Conservation (phyloP, 2,113 vertebrate genomes). For the Capreolus pygargus region DNA sequence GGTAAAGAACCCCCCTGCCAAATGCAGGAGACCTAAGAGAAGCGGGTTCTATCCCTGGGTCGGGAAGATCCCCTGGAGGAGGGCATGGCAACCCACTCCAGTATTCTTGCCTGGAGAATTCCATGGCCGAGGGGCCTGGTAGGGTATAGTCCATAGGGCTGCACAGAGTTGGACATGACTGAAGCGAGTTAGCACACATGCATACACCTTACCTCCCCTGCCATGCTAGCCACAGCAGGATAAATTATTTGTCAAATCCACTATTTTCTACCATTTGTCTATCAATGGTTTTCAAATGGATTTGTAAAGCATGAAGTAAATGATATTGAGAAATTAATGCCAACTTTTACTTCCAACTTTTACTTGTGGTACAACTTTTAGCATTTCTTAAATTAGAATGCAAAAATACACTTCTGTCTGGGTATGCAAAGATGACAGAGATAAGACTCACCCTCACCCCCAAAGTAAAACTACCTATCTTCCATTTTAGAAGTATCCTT, state of each 20-base stretch:
- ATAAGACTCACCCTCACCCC: neutral
- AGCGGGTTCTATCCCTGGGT: neutral
- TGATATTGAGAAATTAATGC: neutral
- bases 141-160: too few species aligned
- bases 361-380: neutral
- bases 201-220: too few species aligned
- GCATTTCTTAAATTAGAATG: slow-evolving; percentile 7
- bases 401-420: neutral
- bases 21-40: neutral
- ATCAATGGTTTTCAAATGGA: neutral
- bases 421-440: neutral
- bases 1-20: neutral
- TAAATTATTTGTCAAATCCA: neutral
- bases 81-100: neutral
- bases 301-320: neutral
- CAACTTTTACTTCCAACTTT: neutral
- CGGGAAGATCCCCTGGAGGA: neutral
- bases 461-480: neutral
- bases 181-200: too few species aligned
- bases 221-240: neutral
- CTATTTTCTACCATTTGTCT: neutral
- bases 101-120: neutral
- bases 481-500: neutral
- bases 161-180: too few species aligned
- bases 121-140: too few species aligned